A percentile compares a stretch with the other conserved stretches of the same genome.
These are phyloP conservation scores for Venusia cambrica DNA, from an alignment of 2,888 invertebrate genomes.

Conservation along the genomic window DNA sequence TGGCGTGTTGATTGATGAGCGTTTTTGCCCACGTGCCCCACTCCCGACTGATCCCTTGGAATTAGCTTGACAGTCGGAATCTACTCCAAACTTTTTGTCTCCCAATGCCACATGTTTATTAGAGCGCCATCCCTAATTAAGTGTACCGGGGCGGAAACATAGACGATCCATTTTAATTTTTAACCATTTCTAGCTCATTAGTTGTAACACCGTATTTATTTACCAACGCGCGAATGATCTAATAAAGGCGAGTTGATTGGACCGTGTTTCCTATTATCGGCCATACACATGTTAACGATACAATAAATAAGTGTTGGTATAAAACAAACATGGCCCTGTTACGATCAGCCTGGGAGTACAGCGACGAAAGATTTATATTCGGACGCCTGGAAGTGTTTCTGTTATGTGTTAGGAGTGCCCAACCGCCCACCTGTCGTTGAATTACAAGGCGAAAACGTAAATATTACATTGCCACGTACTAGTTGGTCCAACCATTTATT, in stretches of 20 bases:
- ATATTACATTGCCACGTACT: no score
- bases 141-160: conserved; percentile 65
- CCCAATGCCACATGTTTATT: conserved; percentile 69
- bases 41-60: conserved; percentile 58
- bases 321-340: conserved; percentile 60
- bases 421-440: conserved; percentile 64
- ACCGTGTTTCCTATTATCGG: conserved; percentile 34
- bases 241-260: conserved; percentile 34
- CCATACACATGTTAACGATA: conserved; percentile 45
- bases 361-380: conserved; percentile 61
- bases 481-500: no score
- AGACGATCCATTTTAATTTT: conserved; percentile 32
- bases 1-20: conserved; percentile 63
- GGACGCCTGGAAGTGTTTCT: conserved; percentile 36
- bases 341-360: conserved; percentile 42
- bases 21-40: conserved; percentile 70
- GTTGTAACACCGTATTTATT: conserved; percentile 25
- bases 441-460: conserved; percentile 49
- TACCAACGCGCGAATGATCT: conserved; percentile 32
- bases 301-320: conserved; percentile 46
- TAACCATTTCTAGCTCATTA: conserved; percentile 33
- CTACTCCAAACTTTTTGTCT: conserved; percentile 69
- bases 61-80: conserved; percentile 74
- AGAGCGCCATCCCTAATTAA: conserved; percentile 60
- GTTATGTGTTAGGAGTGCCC: conserved; percentile 41